Evolutionary conservation across 2,888 invertebrate genomes (phyloP).

Genomic region (Branchellion lobata): DNA sequence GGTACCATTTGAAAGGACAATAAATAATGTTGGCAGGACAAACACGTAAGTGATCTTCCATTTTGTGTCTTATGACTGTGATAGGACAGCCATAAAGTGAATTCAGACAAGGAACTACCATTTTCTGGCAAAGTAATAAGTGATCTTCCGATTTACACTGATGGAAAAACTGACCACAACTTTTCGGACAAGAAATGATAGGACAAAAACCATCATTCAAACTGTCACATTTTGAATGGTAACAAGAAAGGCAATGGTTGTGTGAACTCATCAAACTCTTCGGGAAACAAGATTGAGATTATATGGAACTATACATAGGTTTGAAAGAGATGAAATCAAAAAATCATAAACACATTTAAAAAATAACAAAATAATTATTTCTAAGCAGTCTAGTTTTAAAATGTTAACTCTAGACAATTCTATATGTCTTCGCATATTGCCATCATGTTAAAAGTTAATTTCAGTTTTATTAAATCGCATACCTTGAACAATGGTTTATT

Average conservation of each 20-base stretch:
- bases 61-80: neutral
- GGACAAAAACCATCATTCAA: neutral
- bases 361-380: no score
- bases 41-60: neutral
- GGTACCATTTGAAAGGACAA: neutral
- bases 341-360: no score
- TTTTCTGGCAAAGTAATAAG: neutral
- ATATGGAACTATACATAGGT: no score
- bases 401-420: no score
- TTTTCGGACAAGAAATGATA: neutral
- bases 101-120: neutral
- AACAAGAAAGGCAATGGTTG: neutral
- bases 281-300: no score
- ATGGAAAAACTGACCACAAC: neutral
- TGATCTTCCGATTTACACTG: constrained; percentile 10
- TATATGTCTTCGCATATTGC: no score
- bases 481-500: no score
- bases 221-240: neutral
- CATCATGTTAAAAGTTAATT: no score
- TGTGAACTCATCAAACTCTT: neutral
- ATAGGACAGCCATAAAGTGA: neutral
- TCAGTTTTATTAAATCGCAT: no score
- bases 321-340: no score
- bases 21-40: constrained; percentile 4
- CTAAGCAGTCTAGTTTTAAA: no score